Conservation (phyloP, 1,140 invertebrate species). For the Calycopis cecrops region DNA sequence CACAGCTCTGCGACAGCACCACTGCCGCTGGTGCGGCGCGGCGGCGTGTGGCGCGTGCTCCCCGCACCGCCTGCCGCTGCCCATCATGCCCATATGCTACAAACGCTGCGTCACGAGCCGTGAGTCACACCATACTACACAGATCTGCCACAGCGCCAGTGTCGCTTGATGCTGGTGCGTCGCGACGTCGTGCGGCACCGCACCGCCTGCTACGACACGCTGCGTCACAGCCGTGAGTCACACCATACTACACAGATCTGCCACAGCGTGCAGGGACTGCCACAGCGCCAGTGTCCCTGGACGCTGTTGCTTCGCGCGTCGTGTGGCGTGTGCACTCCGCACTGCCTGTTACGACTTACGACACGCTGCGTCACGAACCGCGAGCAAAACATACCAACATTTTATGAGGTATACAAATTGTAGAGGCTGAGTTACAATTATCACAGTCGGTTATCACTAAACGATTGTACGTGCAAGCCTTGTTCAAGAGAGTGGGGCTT, state of each 20-base stretch:
- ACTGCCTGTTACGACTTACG: constrained; percentile 89
- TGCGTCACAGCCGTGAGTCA: constrained; percentile 90
- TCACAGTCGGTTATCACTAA: no score
- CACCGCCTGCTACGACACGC: constrained; percentile 86
- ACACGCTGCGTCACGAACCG: constrained; percentile 89
- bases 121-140: constrained; percentile 70
- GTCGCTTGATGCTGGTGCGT: constrained; percentile 93
- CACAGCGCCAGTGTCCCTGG: constrained; percentile 96
- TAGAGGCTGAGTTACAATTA: no score
- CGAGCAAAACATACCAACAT: constrained; percentile 82
- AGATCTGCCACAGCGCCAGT: constrained; percentile 90
- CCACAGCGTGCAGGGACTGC: constrained; percentile 93
- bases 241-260: constrained; percentile 54
- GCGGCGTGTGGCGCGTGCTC: constrained; percentile 96
- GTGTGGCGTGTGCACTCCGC: constrained; percentile 88
- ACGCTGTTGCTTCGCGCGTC: constrained; percentile 93
- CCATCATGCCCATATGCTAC: constrained; percentile 94
- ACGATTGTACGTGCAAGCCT: no score
- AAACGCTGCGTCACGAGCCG: constrained; percentile 89
- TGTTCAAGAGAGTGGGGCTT: no score
- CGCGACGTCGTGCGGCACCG: constrained; percentile 91
- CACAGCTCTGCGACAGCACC: constrained; percentile 87
- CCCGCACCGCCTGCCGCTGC: constrained; percentile 90
- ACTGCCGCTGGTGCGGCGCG: constrained; percentile 92
- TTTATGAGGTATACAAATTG: no score